Evolutionary conservation across 2,888 invertebrate species (phyloP), one percentile per base, ranked within the genome.

Genomic region (Tubiluchus corallicola): DNA sequence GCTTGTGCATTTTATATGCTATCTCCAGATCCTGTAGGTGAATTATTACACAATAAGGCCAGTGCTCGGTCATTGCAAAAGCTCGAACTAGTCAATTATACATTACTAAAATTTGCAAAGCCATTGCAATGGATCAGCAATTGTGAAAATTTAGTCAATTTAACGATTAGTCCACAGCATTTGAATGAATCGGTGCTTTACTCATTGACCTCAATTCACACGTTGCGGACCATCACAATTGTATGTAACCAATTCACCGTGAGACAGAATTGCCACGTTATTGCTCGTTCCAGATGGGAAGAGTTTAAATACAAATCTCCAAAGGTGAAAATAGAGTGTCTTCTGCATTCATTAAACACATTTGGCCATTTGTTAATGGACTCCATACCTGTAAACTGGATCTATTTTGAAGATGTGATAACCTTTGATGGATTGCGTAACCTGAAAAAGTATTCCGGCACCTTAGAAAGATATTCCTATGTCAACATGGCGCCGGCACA

Each of bases 1-100:
- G 29, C 29, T 29, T 29, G 29, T n/a, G 29, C 29, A n/a, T 29
- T 29, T n/a, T 29, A 29, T n/a, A 29, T 29, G 29, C 29, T 29
- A n/a, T 29, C 29, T 9, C 29, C 29, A 9, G 29, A 29, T n/a
- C 29, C 29, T 9, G n/a, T 29, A n/a, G 29, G 9, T n/a, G 29
- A 29, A 29, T 9, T 29, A 9, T n/a, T 29, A 29, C 29, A 29
- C 9, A 29, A 29, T n/a, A 9, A n/a, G 9, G 29, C 29, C 29
- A n/a, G n/a, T 9, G 29, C 9, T 9, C n/a, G n/a, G n/a, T n/a
- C n/a, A n/a, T 29, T 29, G 29, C 29, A 29, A 9, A 29, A 9
- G 29, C n/a, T 29, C n/a, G 29, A 29, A n/a, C 29, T 29, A n/a
- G n/a, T 29, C 29, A 29, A 29, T n/a, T 29, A 29, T n/a, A 29